Evolutionary conservation across 1,140 invertebrate species (phyloP).

Genomic region (Tenebrio molitor): DNA sequence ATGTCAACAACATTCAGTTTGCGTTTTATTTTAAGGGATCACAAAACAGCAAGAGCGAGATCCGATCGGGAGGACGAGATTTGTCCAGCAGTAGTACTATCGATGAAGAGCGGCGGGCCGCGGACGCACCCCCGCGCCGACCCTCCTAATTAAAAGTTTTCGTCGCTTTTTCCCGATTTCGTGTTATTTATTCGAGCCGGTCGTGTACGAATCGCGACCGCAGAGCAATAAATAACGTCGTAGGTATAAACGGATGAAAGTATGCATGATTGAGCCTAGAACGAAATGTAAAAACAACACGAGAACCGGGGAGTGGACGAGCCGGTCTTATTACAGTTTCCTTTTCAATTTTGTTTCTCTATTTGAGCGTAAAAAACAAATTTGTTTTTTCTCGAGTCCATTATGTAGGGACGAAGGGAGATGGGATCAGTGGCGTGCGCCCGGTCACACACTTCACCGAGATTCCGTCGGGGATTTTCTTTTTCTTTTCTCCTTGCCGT

Average conservation of each 20-base stretch:
- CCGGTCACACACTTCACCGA: slow-evolving; percentile 2
- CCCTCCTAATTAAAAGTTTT: slow-evolving; percentile 16
- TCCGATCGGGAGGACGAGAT: too few species aligned
- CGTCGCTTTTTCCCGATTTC: slow-evolving; percentile 42
- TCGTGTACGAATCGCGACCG: too few species aligned
- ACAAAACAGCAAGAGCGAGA: too few species aligned
- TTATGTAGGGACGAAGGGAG: slow-evolving; percentile 50
- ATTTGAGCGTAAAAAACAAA: slow-evolving; percentile 61
- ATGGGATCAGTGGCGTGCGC: slow-evolving; percentile 35
- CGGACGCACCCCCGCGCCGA: neutral
- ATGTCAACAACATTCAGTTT: slow-evolving; percentile 51
- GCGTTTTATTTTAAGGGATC: slow-evolving; percentile 32
- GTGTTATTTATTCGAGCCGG: too few species aligned
- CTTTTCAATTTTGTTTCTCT: slow-evolving; percentile 62
- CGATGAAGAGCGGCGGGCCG: neutral
- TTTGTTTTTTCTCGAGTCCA: slow-evolving; percentile 61
- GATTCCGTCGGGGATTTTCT: slow-evolving; percentile 8
- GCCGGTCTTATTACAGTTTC: slow-evolving; percentile 58
- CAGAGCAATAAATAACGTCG: slow-evolving; percentile 22
- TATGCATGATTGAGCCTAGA: slow-evolving; percentile 55
- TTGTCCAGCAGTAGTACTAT: too few species aligned
- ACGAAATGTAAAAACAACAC: slow-evolving; percentile 57
- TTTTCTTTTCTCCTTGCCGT: too few species aligned
- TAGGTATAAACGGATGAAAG: slow-evolving; percentile 53
- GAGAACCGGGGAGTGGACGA: slow-evolving; percentile 52